Conservation (phyloP, 2,888 invertebrate genomes). For the Harpagoxenus sublaevis region DNA sequence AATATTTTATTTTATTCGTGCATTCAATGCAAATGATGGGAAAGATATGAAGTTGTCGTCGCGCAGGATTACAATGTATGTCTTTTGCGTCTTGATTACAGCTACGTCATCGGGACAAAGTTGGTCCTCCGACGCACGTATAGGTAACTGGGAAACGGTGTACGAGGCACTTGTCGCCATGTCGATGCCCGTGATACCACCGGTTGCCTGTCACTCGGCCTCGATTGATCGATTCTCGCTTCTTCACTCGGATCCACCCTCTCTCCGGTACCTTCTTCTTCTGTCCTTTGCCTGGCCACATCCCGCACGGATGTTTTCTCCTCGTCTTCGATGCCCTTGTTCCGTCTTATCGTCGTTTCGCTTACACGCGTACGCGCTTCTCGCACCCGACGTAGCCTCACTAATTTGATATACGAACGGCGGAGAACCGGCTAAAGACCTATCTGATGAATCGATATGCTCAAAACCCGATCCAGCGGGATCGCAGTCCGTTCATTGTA, state of each 20-base stretch:
- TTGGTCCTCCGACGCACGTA: constrained; percentile 66
- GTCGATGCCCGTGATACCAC: constrained; percentile 79
- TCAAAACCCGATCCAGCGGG: constrained; percentile 22
- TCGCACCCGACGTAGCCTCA: constrained; percentile 62
- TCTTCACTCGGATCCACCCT: constrained; percentile 52
- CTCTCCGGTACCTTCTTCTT: constrained; percentile 41
- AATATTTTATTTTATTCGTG: not conserved
- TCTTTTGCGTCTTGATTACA: constrained; percentile 42
- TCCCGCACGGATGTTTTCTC: constrained; percentile 59
- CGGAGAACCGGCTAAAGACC: constrained; percentile 62
- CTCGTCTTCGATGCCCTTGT: constrained; percentile 60
- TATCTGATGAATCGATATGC: constrained; percentile 56
- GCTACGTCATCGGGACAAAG: constrained; percentile 70
- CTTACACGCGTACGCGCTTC: constrained; percentile 66
- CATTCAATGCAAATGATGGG: not conserved
- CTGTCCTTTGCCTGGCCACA: constrained; percentile 5
- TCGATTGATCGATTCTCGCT: constrained; percentile 82
- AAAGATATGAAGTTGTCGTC: constrained; percentile 16
- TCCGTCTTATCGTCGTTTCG: constrained; percentile 68
- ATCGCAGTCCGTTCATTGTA: constrained; percentile 31
- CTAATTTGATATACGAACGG: constrained; percentile 75
- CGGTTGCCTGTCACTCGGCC: constrained; percentile 80
- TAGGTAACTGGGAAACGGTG: constrained; percentile 75
- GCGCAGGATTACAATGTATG: constrained; percentile 21
- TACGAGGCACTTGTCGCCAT: constrained; percentile 80